These are phyloP conservation scores for Toxonevra muliebris DNA, from an alignment of 2,888 invertebrate genomes.

Conservation along the genomic window DNA sequence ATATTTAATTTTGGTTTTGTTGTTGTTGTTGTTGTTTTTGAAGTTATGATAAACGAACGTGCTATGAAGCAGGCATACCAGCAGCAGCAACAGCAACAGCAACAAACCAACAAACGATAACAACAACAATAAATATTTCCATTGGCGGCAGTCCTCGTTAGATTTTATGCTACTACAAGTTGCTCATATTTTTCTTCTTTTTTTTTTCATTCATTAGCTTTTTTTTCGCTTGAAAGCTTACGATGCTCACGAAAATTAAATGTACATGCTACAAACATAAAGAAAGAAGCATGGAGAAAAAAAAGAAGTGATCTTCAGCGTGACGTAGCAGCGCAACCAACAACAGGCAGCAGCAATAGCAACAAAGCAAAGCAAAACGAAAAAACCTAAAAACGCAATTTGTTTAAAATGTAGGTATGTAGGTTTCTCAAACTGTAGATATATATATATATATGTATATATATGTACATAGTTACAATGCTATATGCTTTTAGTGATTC, in stretches of 20 bases:
- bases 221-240: neutral
- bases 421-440: slow-evolving; percentile 59
- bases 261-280: neutral
- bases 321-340: neutral
- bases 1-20: no score
- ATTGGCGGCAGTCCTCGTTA: neutral
- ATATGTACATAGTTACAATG: neutral
- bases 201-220: neutral
- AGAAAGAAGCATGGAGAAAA: neutral
- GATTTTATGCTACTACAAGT: neutral
- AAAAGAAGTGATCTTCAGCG: neutral
- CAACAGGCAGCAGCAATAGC: slow-evolving; percentile 5
- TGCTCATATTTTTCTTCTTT: neutral
- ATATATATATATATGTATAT: neutral
- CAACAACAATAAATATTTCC: neutral
- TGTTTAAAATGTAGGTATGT: slow-evolving; percentile 63
- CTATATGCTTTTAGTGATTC: neutral
- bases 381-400: slow-evolving; percentile 54
- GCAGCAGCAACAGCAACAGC: neutral
- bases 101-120: neutral
- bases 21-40: neutral
- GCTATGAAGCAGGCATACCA: neutral
- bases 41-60: neutral
- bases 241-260: no score
- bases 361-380: slow-evolving; percentile 12